Percentiles rank a stretch among this genome's conserved stretches.
These are phyloP conservation scores for Paramuricea clavata DNA, from an alignment of 92 coral and sea anemone species.

Conservation along the genomic window DNA sequence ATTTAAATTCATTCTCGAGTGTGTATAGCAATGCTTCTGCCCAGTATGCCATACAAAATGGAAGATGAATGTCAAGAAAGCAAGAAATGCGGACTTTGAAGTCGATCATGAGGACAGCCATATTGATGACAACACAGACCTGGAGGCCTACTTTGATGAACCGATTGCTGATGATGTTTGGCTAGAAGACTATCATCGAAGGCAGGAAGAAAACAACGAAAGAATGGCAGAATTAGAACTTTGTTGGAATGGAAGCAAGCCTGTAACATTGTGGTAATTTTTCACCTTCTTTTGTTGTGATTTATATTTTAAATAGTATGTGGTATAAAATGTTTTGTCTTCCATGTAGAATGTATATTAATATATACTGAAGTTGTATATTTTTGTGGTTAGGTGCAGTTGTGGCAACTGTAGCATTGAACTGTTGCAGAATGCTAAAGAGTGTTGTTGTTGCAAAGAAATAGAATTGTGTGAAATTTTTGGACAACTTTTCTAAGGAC, in stretches of 20 bases:
- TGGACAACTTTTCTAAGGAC: neutral
- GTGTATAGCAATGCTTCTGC: conserved; percentile 15
- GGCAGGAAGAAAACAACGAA: conserved; percentile 27
- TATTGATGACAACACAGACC: neutral
- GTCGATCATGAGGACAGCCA: neutral
- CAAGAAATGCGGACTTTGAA: neutral
- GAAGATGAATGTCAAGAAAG: neutral
- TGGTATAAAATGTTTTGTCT: neutral
- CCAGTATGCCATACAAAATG: neutral
- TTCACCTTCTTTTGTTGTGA: neutral
- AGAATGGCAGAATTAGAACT: conserved; percentile 2
- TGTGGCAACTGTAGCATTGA: conserved; percentile 26
- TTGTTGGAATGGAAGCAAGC: conserved; percentile 17
- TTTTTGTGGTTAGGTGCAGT: conserved; percentile 1
- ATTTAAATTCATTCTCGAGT: conserved; percentile 25
- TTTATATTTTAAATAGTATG: too few species aligned
- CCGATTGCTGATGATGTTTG: conserved; percentile 29
- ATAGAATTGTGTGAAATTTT: neutral
- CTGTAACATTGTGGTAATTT: conserved; percentile 39
- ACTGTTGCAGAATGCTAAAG: neutral
- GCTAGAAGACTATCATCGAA: conserved; percentile 16
- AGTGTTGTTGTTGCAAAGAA: conserved; percentile 30
- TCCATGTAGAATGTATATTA: too few species aligned
- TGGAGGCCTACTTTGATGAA: conserved; percentile 32
- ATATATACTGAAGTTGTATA: too few species aligned